A percentile compares a stretch with the other conserved stretches of the same genome.
Evolutionary conservation across 2,797 vertebrate genomes (phyloP).

Genomic region (Peromyscus melanophrys): DNA sequence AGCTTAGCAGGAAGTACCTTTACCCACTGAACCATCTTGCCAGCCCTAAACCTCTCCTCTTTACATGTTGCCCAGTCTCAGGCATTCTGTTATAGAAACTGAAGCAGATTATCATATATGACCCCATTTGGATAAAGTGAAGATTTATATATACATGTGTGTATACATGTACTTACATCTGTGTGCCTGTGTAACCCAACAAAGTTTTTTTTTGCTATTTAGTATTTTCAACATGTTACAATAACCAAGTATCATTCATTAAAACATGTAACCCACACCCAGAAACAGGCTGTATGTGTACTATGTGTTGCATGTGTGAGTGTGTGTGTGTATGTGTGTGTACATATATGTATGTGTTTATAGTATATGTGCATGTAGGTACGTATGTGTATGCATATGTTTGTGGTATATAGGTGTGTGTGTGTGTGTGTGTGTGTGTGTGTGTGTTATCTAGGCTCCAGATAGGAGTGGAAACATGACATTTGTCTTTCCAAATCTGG

Average conservation of each 20-base stretch:
- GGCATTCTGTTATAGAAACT: background rate
- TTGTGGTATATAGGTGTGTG: background rate
- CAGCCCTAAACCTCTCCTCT: background rate
- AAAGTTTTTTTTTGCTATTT: background rate
- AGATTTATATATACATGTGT: background rate
- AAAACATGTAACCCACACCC: background rate
- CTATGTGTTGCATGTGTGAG: background rate
- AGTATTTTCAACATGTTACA: background rate
- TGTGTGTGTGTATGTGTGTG: background rate
- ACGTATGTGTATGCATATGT: background rate
- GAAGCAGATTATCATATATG: background rate
- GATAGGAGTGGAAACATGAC: background rate
- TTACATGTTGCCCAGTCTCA: background rate
- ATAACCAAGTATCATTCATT: background rate
- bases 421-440: background rate
- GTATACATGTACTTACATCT: background rate
- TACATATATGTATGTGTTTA: background rate
- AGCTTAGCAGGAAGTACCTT: background rate
- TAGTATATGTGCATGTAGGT: rapidly evolving
- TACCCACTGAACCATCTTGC: background rate
- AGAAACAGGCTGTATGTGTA: background rate
- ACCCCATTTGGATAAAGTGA: background rate
- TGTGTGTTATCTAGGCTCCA: background rate
- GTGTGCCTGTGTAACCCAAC: background rate
- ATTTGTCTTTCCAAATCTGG: background rate